These are phyloP conservation scores for Pelobates cultripes DNA, from an alignment of 2,797 vertebrate species.

Conservation along the genomic window DNA sequence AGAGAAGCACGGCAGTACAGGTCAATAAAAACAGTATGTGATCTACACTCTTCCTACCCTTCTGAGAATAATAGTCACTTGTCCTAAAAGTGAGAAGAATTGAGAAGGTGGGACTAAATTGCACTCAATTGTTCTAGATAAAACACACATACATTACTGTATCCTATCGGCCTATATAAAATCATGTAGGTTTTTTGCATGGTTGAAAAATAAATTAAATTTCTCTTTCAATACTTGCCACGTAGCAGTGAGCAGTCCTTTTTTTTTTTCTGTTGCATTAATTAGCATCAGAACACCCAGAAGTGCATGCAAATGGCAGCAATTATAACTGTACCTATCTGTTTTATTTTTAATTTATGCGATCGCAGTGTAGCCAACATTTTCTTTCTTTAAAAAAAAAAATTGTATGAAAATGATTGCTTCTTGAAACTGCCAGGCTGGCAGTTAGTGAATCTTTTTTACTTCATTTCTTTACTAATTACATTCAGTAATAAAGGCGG, in stretches of 20 bases:
- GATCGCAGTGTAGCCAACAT: constrained; percentile 1
- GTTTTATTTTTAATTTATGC: constrained; percentile 45
- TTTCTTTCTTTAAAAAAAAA: constrained; percentile 14
- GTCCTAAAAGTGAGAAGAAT: too few relatives aligned
- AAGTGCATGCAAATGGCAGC: constrained; percentile 26
- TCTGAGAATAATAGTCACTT: too few relatives aligned
- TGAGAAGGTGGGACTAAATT: too few relatives aligned
- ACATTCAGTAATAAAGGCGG: constrained; percentile 25
- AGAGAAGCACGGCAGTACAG: too few relatives aligned
- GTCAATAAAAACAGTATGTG: too few relatives aligned
- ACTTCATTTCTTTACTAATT: constrained; percentile 41
- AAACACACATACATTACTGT: too few relatives aligned
- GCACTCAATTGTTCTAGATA: too few relatives aligned
- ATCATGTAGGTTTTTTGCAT: too few relatives aligned
- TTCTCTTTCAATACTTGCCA: neutral
- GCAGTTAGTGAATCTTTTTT: constrained; percentile 51
- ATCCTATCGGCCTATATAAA: too few relatives aligned
- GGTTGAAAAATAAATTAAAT: too few relatives aligned
- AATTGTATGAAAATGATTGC: constrained; percentile 16
- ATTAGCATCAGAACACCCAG: constrained; percentile 40
- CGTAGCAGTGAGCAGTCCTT: neutral
- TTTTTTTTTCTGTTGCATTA: constrained; percentile 15
- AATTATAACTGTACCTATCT: constrained; percentile 31
- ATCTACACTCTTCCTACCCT: too few relatives aligned
- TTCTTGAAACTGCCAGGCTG: constrained; percentile 36